Percentiles rank a stretch among this genome's conserved stretches.
These are phyloP conservation scores for Nibea coibor DNA, from an alignment of 2,113 vertebrate genomes.

Conservation along the genomic window DNA sequence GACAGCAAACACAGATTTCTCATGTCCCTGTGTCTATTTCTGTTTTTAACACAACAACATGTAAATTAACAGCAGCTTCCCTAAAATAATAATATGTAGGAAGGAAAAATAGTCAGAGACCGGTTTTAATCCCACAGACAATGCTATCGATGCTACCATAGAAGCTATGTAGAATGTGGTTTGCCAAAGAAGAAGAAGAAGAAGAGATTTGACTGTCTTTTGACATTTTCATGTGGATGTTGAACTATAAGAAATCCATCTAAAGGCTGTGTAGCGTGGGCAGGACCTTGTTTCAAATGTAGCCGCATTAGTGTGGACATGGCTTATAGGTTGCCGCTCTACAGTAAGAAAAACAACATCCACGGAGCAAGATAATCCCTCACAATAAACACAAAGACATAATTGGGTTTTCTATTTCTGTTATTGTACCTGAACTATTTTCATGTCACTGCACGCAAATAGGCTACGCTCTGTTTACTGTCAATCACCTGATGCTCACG, in stretches of 20 bases:
- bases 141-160: too few species aligned
- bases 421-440: constrained; percentile 27
- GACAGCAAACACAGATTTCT: too few species aligned
- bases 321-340: constrained; percentile 1
- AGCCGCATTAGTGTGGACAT: neutral
- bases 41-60: too few species aligned
- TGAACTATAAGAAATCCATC: constrained; percentile 30
- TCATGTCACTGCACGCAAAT: constrained; percentile 17
- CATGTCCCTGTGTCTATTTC: too few species aligned
- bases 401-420: constrained; percentile 45
- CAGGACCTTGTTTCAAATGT: constrained; percentile 18
- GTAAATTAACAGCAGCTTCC: too few species aligned
- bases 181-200: neutral
- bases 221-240: neutral
- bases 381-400: constrained; percentile 41
- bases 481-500: constrained; percentile 24
- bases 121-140: neutral
- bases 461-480: constrained; percentile 39
- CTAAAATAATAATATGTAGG: too few species aligned
- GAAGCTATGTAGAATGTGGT: neutral
- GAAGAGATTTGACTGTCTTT: neutral
- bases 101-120: neutral
- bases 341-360: constrained; percentile 19
- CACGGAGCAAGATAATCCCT: constrained; percentile 50
- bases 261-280: constrained; percentile 1